phyloP scores from a whole-genome alignment of 2,113 vertebrate species.

The Himantopus leucocephalus region DNA sequence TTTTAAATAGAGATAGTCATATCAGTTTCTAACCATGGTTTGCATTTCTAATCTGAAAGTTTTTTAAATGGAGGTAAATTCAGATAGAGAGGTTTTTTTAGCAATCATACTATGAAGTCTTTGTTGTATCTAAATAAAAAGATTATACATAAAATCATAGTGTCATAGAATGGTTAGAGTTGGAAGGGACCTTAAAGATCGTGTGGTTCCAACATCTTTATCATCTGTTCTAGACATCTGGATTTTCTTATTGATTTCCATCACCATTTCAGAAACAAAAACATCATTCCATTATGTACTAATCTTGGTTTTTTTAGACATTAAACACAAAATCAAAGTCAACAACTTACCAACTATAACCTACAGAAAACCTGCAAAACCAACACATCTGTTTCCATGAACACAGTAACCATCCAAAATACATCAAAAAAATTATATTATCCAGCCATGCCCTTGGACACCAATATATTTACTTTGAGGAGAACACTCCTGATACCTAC shows the following conservation, averaged over 20 bases:
- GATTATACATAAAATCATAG: too few relatives aligned
- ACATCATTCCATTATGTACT: background rate
- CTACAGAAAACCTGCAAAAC: background rate
- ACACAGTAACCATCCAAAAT: background rate
- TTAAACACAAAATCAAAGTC: background rate
- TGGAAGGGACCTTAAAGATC: too few relatives aligned
- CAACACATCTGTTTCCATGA: background rate
- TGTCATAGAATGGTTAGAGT: too few relatives aligned
- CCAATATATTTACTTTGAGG: background rate
- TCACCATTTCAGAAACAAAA: background rate
- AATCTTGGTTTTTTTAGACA: background rate
- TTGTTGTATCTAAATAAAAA: background rate
- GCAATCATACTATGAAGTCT: background rate
- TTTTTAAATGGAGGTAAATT: background rate
- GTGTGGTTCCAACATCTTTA: background rate
- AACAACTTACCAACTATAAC: background rate
- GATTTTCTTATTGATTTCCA: background rate
- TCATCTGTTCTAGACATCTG: background rate
- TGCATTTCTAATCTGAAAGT: background rate
- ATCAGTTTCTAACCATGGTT: background rate
- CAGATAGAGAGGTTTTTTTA: background rate
- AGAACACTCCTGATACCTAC: background rate
- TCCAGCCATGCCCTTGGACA: background rate
- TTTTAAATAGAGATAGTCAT: background rate
- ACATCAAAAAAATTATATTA: background rate